Base-by-base conservation (phyloP, 2,888 invertebrate genomes). In the Drosophila diplacantha region DNA sequence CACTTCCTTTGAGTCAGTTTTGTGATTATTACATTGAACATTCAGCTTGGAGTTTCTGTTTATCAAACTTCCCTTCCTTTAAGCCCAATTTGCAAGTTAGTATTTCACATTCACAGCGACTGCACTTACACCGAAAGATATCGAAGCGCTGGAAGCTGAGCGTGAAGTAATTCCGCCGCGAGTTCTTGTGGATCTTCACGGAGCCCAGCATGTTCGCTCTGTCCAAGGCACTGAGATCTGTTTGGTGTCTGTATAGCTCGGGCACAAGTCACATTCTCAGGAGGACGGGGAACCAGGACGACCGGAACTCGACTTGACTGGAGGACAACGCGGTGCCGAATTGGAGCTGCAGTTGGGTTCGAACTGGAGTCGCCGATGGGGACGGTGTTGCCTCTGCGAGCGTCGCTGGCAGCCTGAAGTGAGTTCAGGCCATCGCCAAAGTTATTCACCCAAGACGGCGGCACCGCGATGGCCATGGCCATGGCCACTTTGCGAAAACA, bases 41-140 rank as follows among this genome's bases (percentile, higher is more conserved):
- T 8, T 34, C n/a, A 4, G 1, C 16, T 16, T 12, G 3, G 20
- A 34, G 35, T 35, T 4, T 35, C 1, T 8, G 4, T 9, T 35
- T 35, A n/a, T n/a, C 1, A 8, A 34, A 8, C 7, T 34, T 34
- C 35, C 20, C 24, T 16, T 8, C 12, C 29, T n/a, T 7, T 8
- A 22, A n/a, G 9, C 9, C 8, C 14, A 3, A 38, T 55, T 47
- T 32, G 16, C 18, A 7, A 7, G 4, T 26, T 32, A 22, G 6
- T 37, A 35, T 43, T 9, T 3, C 26, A 14, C 20, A 22, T 16
- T 37, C 38, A n/a, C 9, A 32, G 2, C 0, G 1, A 3, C 26
- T 26, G 4, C 69, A 85, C 85, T 86, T 84, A 86, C 85, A 80
- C 41, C 86, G 83, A 68, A 86, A 86, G 52, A 86, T 81, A 62